Conservation (phyloP, 2,888 invertebrate species). For the Diarsia mendica region DNA sequence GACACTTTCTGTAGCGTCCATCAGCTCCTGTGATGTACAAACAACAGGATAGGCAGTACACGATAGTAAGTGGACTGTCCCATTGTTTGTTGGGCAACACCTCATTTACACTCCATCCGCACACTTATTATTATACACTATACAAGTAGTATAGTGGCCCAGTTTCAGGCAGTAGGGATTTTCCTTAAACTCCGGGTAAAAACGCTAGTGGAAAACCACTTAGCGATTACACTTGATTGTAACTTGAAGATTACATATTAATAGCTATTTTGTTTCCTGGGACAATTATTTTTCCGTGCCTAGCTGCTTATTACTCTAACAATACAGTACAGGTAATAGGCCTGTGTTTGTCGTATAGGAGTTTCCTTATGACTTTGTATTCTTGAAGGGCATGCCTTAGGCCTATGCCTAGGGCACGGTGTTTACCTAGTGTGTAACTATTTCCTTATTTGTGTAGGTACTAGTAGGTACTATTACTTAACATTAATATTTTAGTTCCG, state of each 20-base stretch:
- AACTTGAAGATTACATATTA: background rate
- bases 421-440: background rate
- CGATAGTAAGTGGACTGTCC: too few species aligned
- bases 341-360: constrained; percentile 1
- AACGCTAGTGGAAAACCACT: background rate
- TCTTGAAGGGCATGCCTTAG: constrained; percentile 20
- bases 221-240: background rate
- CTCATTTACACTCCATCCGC: too few species aligned
- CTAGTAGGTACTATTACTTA: too few species aligned
- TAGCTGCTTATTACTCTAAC: constrained; percentile 18
- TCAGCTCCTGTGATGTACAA: too few species aligned
- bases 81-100: too few species aligned
- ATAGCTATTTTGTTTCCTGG: constrained; percentile 5
- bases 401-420: background rate
- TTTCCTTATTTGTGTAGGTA: constrained; percentile 28
- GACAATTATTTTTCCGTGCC: background rate
- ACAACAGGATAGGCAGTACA: too few species aligned
- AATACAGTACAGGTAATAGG: background rate
- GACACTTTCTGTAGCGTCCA: too few species aligned
- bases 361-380: constrained; percentile 49
- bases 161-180: background rate
- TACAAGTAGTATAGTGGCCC: background rate
- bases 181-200: background rate
- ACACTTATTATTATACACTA: background rate
- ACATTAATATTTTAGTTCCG: too few species aligned